A percentile compares a stretch with the other conserved stretches of the same genome.
Evolutionary conservation across 2,888 invertebrate genomes (phyloP).

Genomic region (Eupsilia transversa): DNA sequence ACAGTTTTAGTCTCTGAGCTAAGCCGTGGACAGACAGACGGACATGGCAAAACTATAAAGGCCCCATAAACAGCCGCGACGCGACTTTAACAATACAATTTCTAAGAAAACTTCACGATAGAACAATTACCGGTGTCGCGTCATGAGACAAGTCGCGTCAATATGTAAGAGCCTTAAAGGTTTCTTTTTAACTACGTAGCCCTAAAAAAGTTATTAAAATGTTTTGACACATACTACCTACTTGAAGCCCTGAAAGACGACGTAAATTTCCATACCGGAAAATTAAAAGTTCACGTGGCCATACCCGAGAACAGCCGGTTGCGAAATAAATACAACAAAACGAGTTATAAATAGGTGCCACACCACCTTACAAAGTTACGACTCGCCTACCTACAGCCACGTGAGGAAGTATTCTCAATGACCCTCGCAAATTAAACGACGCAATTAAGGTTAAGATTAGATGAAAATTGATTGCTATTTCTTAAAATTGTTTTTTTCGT

Average conservation of each 20-base stretch:
- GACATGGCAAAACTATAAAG: neutral
- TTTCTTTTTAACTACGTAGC: neutral
- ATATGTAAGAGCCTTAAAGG: no score
- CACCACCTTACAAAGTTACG: constrained; percentile 7
- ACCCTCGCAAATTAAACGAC: neutral
- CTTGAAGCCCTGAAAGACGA: neutral
- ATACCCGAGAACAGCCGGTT: neutral
- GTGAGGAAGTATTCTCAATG: constrained; percentile 15
- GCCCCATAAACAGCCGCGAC: no score
- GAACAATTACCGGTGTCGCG: no score
- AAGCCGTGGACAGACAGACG: no score
- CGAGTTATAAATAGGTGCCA: neutral
- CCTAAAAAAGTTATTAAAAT: neutral
- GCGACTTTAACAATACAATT: no score
- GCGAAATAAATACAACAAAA: neutral
- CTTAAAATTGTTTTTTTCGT: constrained; percentile 16
- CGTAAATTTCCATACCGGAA: constrained; percentile 1
- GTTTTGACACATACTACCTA: neutral
- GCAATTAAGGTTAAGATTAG: constrained; percentile 31
- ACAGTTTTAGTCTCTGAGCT: no score
- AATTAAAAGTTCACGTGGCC: constrained; percentile 26
- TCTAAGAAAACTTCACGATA: no score
- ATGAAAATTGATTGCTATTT: neutral
- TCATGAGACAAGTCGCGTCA: no score
- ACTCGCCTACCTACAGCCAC: neutral